phyloP scores from a whole-genome alignment of 2,888 invertebrate genomes.

The Andrena praecox region DNA sequence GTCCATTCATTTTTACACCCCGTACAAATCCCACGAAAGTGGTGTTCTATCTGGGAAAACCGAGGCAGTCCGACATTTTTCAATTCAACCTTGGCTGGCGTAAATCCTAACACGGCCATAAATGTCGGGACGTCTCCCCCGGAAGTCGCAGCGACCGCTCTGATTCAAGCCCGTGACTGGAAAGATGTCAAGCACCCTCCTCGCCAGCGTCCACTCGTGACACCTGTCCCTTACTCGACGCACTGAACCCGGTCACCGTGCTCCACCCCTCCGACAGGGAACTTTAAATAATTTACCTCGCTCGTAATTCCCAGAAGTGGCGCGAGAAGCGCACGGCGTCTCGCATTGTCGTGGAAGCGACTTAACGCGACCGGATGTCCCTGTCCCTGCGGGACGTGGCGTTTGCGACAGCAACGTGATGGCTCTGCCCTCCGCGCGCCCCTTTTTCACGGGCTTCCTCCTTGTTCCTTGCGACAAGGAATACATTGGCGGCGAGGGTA shows the following conservation, averaged over 20 bases:
- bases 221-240: conserved; percentile 21
- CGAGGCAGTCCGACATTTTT: not conserved
- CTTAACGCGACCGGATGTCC: conserved; percentile 36
- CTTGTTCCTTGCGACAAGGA: not conserved
- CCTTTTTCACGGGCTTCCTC: conserved; percentile 16
- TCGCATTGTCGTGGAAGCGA: conserved; percentile 28
- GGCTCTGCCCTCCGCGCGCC: not conserved
- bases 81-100: not conserved
- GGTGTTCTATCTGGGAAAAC: not conserved
- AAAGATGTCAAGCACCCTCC: conserved; percentile 15
- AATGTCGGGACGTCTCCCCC: conserved; percentile 7
- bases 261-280: not conserved
- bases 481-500: not conserved
- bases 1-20: not conserved
- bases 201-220: conserved; percentile 16
- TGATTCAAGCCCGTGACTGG: conserved; percentile 7
- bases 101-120: conserved; percentile 14
- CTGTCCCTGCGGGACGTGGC: conserved; percentile 4
- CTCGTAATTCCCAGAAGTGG: conserved; percentile 50
- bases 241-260: conserved; percentile 10
- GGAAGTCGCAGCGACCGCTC: not conserved
- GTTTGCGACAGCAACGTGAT: not conserved
- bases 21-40: not conserved
- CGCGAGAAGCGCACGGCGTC: too few species aligned
- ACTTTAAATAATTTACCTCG: conserved; percentile 47